Base-by-base conservation (phyloP, 1,140 invertebrate genomes). In the Diachasma alloeum region DNA sequence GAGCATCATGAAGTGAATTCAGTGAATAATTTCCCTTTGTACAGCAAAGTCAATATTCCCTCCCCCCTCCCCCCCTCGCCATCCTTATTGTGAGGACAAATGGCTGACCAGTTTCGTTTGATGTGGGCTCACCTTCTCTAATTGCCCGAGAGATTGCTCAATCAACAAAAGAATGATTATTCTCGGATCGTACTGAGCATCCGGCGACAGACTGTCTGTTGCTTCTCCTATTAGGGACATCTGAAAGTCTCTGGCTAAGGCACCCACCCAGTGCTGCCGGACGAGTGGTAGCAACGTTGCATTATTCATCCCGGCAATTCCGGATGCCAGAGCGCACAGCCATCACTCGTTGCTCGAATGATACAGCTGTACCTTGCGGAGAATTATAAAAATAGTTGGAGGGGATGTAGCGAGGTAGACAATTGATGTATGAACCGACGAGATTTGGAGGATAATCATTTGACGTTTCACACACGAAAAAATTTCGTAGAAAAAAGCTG, bases 231-330 rank as follows among this genome's bases (percentile, higher is more conserved):
- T 53, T 53, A 53, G 31, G 66, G 22, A 24, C 66, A 48, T 17
- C 24, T 19, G 24, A 24, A 63, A 59, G 53, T 22, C 48, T 63
- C 59, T 8, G n/a, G 22, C 5, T 13, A 11, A 46, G 44, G 63
- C 37, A 53, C 10, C 53, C 39, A 66, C 17, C 37, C 19, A 59
- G 31, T 39, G 2, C 31, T 31, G 74, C 37, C 67, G 63, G 19
- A 75, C 26, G 46, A 56, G 22, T 37, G 44, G 44, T 44, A 15
- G 48, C 48, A 44, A 56, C 37, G 72, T 71, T 78, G 77, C 42
- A 78, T 78, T 69, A 78, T 78, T 74, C 77, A 78, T 74, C 72
- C 63, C n/a, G 68, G 72, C 37, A 74, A 78, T 78, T 74, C 67
- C 67, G 77, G 53, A 69, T 70, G 74, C 67, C 67, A 59, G 74